Conservation (phyloP, 1,140 invertebrate genomes). For the Calephelis nemesis region DNA sequence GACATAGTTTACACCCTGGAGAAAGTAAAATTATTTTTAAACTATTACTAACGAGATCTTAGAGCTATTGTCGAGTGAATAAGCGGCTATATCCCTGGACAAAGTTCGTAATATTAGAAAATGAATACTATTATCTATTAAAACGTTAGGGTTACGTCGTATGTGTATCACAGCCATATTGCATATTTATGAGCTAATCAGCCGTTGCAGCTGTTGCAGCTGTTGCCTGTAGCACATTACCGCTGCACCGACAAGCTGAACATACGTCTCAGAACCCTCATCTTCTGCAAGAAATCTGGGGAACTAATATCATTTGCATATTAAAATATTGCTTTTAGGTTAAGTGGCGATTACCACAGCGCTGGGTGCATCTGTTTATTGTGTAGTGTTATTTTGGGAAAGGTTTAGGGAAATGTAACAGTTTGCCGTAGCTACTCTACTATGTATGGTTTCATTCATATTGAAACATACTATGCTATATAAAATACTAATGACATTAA, state of each 20-base stretch:
- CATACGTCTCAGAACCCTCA: slow-evolving; percentile 9
- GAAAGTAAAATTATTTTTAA: too few relatives aligned
- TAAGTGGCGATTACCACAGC: neutral
- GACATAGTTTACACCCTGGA: too few relatives aligned
- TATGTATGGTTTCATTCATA: too few relatives aligned
- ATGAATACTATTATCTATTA: slow-evolving; percentile 6
- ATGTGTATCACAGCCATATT: slow-evolving; percentile 27
- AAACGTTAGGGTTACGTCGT: slow-evolving; percentile 5
- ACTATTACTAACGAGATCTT: too few relatives aligned
- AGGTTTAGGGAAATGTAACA: too few relatives aligned
- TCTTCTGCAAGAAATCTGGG: slow-evolving; percentile 13
- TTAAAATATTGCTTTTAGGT: slow-evolving; percentile 8
- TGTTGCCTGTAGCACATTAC: slow-evolving; percentile 6
- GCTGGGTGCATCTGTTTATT: neutral
- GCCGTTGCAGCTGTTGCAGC: slow-evolving; percentile 21
- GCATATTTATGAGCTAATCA: slow-evolving; percentile 44
- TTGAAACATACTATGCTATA: too few relatives aligned
- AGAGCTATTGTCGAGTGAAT: too few relatives aligned
- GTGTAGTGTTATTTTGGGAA: neutral
- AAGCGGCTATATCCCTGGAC: too few relatives aligned
- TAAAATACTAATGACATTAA: too few relatives aligned
- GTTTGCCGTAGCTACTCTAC: too few relatives aligned
- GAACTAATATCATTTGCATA: slow-evolving; percentile 16
- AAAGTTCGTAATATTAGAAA: neutral
- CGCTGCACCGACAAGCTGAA: slow-evolving; percentile 6